Evolutionary conservation across 1,140 invertebrate species (phyloP).

Genomic region (Dendroctonus ponderosae): DNA sequence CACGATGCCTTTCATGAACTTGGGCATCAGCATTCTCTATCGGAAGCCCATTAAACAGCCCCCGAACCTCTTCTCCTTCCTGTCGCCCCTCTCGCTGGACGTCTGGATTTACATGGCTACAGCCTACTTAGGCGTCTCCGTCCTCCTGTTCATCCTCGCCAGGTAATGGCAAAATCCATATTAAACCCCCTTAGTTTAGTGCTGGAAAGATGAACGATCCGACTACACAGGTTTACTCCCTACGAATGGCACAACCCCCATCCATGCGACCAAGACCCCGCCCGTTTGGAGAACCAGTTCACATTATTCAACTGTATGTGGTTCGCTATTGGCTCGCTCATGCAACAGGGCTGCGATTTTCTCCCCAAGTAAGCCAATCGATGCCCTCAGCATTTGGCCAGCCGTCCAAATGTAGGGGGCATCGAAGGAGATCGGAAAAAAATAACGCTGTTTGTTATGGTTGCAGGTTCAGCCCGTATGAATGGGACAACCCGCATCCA

Average conservation of each 20-base stretch:
- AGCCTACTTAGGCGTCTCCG: constrained; percentile 89
- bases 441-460: constrained; percentile 38
- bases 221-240: constrained; percentile 75
- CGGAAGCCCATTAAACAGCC: constrained; percentile 87
- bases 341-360: constrained; percentile 91
- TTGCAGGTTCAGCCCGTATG: constrained; percentile 81
- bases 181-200: background rate
- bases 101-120: constrained; percentile 97
- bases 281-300: constrained; percentile 85
- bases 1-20: constrained; percentile 94
- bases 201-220: background rate
- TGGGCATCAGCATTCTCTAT: constrained; percentile 91
- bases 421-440: constrained; percentile 2
- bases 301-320: constrained; percentile 90
- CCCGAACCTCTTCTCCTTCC: constrained; percentile 88
- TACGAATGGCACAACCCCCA: constrained; percentile 91
- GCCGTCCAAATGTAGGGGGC: background rate
- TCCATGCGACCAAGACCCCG: constrained; percentile 75
- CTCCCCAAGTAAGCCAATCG: constrained; percentile 76
- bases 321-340: constrained; percentile 92
- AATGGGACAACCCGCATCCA: constrained; percentile 84
- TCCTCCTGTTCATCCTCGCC: constrained; percentile 88
- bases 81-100: constrained; percentile 88
- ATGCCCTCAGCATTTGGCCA: constrained; percentile 6
- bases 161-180: constrained; percentile 58